Evolutionary conservation across 2,888 invertebrate genomes (phyloP), one percentile per base, ranked within the genome.

Genomic region (Punctoribates punctum): DNA sequence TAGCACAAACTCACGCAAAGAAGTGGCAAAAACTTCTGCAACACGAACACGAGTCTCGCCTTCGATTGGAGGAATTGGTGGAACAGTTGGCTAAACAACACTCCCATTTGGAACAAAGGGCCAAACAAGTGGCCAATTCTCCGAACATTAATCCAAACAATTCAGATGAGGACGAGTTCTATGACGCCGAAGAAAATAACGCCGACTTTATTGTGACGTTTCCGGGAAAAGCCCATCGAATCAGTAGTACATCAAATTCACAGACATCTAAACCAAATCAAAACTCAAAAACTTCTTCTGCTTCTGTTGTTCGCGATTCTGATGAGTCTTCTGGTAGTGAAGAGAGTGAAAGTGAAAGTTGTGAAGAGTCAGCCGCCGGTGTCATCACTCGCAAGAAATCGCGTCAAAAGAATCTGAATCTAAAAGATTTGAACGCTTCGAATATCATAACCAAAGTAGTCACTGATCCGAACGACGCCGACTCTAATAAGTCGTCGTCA

Each of bases 41-140:
- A 81, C 93, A 95, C 84, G 97, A 99, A 83, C 90, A 96, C 27
- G 96, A 97, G 80, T 96, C 97, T 85, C 90, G 96, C 82, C 88
- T 91, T 83, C 88, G 94, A 70, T 86, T 96, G 79, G 95, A 96
- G 83, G 96, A 96, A 82, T 94, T 99, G 87, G 94, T 99, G 20
- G 98, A 99, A 83, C 96, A 96, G 82, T 87, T 99, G 78, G 99
- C 99, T 17, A 89, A 94, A 80, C 99, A 99, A 84, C 98, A 97
- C 84, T 95, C 96, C 76, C 92, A 91, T 81, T 87, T 99, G 80
- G 99, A 99, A 85, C 92, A 94, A 84, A 82, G 82, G 17, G 95
- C 94, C 25, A 84, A 85, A 78, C 81, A 82, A 73, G 79, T 79
- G 38, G 78, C 80, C 25, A 79, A 75, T 73, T 78, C 78, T 11